Percentiles rank a stretch among this genome's conserved stretches.
These are phyloP conservation scores for Vanessa atalanta DNA, from an alignment of 1,140 invertebrate species.

Conservation along the genomic window DNA sequence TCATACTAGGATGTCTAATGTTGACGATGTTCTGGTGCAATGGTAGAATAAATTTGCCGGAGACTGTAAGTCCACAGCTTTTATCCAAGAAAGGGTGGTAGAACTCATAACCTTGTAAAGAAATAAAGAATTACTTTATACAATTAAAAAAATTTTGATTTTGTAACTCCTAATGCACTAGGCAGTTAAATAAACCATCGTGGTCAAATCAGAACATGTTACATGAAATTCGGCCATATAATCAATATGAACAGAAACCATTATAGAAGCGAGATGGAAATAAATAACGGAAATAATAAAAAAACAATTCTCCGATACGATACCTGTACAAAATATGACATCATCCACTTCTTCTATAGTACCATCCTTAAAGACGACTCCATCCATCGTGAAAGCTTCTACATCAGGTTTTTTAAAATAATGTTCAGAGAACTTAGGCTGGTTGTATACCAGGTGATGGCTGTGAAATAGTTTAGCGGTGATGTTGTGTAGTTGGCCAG, in stretches of 20 bases:
- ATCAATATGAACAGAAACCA: not conserved
- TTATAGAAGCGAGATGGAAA: not conserved
- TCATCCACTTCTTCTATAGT: slow-evolving; percentile 84
- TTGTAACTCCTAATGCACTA: no score
- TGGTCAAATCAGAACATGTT: no score
- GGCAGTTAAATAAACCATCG: no score
- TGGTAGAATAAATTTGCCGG: slow-evolving; percentile 84
- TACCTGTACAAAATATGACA: slow-evolving; percentile 91
- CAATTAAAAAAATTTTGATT: no score
- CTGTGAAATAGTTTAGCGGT: slow-evolving; percentile 85
- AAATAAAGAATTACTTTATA: not conserved
- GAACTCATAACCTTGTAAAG: slow-evolving; percentile 83
- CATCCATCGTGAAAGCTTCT: slow-evolving; percentile 77
- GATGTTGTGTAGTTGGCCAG: slow-evolving; percentile 86
- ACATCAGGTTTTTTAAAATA: slow-evolving; percentile 85
- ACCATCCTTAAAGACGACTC: slow-evolving; percentile 83
- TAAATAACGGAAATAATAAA: no score
- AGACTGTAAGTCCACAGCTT: slow-evolving; percentile 81
- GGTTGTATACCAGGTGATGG: slow-evolving; percentile 82
- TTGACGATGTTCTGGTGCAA: slow-evolving; percentile 90
- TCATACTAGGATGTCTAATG: slow-evolving; percentile 86
- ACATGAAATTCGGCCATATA: no score
- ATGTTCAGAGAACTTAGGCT: slow-evolving; percentile 83
- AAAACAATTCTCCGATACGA: slow-evolving; percentile 47
- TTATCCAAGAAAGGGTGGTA: slow-evolving; percentile 85